A percentile compares a stretch with the other conserved stretches of the same genome.
Conservation (phyloP, 2,888 invertebrate species). For the Himalopsyche japonica region DNA sequence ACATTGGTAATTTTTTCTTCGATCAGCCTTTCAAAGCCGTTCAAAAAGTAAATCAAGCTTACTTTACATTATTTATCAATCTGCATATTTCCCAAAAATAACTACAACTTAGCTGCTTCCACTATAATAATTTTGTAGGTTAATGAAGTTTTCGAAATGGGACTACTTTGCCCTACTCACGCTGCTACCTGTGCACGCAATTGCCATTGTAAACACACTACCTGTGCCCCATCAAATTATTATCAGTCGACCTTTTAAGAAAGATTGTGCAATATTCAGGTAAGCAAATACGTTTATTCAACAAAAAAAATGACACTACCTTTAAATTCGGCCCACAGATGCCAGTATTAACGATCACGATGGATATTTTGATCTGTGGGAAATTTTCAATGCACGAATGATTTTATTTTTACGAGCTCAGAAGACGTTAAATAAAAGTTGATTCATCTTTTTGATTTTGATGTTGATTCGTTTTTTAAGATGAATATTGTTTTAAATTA, state of each 20-base stretch:
- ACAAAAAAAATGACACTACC: background rate
- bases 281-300: background rate
- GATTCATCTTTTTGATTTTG: background rate
- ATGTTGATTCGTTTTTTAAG: background rate
- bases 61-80: too few species aligned
- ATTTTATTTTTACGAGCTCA: background rate
- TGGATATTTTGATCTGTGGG: background rate
- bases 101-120: too few species aligned
- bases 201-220: background rate
- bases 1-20: too few species aligned
- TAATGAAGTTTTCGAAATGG: too few species aligned
- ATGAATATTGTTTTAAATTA: background rate
- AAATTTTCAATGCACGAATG: slow-evolving; percentile 17
- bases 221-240: slow-evolving; percentile 3
- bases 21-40: too few species aligned
- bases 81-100: too few species aligned
- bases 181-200: background rate
- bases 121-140: too few species aligned
- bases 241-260: background rate
- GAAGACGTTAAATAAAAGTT: background rate
- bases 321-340: slow-evolving; percentile 11
- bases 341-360: background rate
- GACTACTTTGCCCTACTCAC: background rate
- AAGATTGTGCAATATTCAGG: slow-evolving; percentile 9
- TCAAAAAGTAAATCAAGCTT: too few species aligned